phyloP scores from a whole-genome alignment of 2,113 vertebrate species.

The Scolopax mira region DNA sequence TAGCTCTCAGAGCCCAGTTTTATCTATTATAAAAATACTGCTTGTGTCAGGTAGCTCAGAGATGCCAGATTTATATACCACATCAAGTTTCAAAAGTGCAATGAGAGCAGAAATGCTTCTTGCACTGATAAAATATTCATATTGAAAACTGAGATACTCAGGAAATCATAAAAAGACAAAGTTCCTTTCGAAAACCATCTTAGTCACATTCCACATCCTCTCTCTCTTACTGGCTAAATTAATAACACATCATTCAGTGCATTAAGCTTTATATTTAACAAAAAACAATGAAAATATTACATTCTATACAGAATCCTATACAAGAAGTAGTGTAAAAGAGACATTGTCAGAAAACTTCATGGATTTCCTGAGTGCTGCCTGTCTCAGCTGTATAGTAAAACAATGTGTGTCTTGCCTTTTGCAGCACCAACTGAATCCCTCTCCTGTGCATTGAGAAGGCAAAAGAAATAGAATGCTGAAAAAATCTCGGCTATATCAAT shows the following conservation, averaged over 20 bases:
- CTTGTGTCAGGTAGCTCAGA: neutral
- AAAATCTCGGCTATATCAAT: neutral
- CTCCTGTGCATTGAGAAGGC: neutral
- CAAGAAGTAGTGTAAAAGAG: neutral
- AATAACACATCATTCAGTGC: neutral
- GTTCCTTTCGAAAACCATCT: neutral
- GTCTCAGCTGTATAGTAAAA: neutral
- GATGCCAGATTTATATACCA: neutral
- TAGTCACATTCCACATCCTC: neutral
- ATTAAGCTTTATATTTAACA: neutral
- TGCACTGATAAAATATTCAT: conserved; percentile 17
- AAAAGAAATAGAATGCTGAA: neutral
- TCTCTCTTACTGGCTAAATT: neutral
- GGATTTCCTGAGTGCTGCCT: neutral
- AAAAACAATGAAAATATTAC: neutral
- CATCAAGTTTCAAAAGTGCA: neutral
- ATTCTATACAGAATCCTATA: neutral
- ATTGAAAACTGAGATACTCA: neutral
- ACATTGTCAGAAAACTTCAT: neutral
- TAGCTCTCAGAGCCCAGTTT: neutral
- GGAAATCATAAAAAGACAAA: neutral
- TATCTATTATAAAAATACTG: neutral
- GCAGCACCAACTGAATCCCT: neutral
- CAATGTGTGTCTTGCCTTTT: neutral
- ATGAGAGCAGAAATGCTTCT: neutral